Evolutionary conservation across 1,140 invertebrate genomes (phyloP).

Genomic region (Hylyphantes graminicola): DNA sequence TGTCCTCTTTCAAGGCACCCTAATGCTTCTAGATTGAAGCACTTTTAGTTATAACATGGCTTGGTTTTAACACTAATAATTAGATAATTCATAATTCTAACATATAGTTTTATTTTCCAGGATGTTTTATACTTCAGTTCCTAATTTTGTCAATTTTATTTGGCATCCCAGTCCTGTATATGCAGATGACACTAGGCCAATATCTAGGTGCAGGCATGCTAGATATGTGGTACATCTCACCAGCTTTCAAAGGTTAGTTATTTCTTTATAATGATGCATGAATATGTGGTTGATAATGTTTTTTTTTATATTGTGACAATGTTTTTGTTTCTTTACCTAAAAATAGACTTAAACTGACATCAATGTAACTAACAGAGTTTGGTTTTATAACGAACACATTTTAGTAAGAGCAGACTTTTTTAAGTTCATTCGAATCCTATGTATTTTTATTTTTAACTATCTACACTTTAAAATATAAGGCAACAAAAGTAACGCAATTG

Average conservation of each 20-base stretch:
- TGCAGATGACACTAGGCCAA: slow-evolving; percentile 87
- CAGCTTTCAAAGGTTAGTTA: slow-evolving; percentile 79
- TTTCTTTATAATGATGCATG: neutral
- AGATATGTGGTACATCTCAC: slow-evolving; percentile 93
- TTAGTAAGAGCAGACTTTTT: too few species aligned
- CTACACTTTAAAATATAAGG: too few species aligned
- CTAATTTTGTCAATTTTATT: slow-evolving; percentile 83
- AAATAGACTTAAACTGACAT: too few species aligned
- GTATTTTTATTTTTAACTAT: too few species aligned
- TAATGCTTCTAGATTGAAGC: too few species aligned
- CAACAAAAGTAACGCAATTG: too few species aligned
- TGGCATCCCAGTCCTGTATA: slow-evolving; percentile 85
- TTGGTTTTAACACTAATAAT: neutral
- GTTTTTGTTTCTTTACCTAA: too few species aligned
- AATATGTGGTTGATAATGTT: neutral
- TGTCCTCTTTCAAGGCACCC: too few species aligned
- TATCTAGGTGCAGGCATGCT: slow-evolving; percentile 84
- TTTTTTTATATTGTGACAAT: neutral
- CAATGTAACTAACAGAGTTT: too few species aligned
- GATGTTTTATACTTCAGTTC: slow-evolving; percentile 85
- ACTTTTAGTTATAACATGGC: too few species aligned
- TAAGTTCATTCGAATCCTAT: too few species aligned
- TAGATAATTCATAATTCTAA: neutral
- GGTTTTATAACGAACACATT: too few species aligned
- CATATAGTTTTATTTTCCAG: slow-evolving; percentile 65